Base-by-base conservation (phyloP, 2,888 invertebrate genomes). In the Thyatira batis region DNA sequence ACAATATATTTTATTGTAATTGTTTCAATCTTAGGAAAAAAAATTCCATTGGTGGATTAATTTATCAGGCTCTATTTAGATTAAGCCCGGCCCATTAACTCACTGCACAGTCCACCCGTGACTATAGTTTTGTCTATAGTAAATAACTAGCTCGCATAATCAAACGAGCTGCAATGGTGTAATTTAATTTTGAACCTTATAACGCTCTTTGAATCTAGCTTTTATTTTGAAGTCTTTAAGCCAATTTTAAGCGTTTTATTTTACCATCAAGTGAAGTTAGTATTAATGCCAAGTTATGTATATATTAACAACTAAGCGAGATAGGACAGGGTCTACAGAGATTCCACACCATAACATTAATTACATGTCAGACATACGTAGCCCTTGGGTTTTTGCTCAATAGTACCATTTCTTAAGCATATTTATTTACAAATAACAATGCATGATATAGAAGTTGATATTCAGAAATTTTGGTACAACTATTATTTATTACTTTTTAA, bases 281-380 rank as follows among this genome's bases (percentile, higher is more conserved):
- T n/a, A n/a, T n/a, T 17, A 6, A 17, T 39, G 8, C 17, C 13
- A 39, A 13, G 5, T 13, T 33, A 13, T 33, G n/a, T 2, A 39
- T 39, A 39, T 39, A 39, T 39, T 39, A 39, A 39, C 39, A 39
- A 39, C 54, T 62, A 70, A 67, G 59, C 49, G 54, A 45, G 60
- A 48, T 59, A 61, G 39, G 39, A 39, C 17, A 68, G 60, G 64
- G 52, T 57, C 60, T 60, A 67, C 54, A 57, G 46, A 60, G 33
- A 13, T 60, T 71, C 67, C 75, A 76, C 70, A 75, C 76, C 70
- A 73, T 69, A 60, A 65, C 69, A 73, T 68, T 69, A 67, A 56
- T 55, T 62, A 72, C 60, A 69, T 17, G 17, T 17, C 8, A 8
- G 17, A 17, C n/a, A n/a, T n/a, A 33, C 33, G 33, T 33, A 13